Base-by-base conservation (phyloP, 2,797 vertebrate genomes). In the Alcedo quadribrachys region DNA sequence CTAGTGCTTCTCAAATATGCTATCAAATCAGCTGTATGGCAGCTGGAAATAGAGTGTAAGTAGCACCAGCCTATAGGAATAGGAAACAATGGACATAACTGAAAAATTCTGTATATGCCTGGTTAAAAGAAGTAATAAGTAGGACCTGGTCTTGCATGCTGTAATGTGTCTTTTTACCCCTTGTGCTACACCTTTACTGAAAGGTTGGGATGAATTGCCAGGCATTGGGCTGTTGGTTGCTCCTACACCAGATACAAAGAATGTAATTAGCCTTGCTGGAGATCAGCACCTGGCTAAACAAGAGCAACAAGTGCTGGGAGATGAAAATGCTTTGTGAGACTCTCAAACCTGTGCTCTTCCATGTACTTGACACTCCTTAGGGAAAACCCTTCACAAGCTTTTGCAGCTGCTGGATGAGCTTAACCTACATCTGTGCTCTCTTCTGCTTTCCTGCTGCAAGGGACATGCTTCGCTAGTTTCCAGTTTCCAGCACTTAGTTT, bases 131-230 rank as follows among this genome's bases (percentile, higher is more conserved):
- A 33, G 12, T 37, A 2, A 27, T 5, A 17, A 7, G 5, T 7
- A 32, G 13, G 6, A 30, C 25, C 5, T 19, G 18, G 12, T 55
- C 16, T 40, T 24, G 2, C 28, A n/a, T 45, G 33, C 63, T 33
- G 5, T 16, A 18, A 30, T 45, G 32, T 13, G 42, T 21, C 5
- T 9, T 54, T 85, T 68, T 22, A 22, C 10, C 9, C 27, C 3
- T 40, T 30, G 12, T 42, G 37, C 28, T 30, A 1, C 0, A 1
- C 15, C 13, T 65, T 6, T 15, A 0, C 7, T 43, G 24, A 24
- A 68, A 27, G 28, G 24, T 20, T 27, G 28, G 12, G 18, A 16
- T 40, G 30, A 32, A 22, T 12, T 0, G 2, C 30, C 35, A 8
- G 4, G 2, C 1, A 1, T 7, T 4, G 13, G 13, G 17, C 42